Percentiles rank a stretch among this genome's conserved stretches.
Conservation (phyloP, 1,140 invertebrate species). For the Tribolium castaneum region DNA sequence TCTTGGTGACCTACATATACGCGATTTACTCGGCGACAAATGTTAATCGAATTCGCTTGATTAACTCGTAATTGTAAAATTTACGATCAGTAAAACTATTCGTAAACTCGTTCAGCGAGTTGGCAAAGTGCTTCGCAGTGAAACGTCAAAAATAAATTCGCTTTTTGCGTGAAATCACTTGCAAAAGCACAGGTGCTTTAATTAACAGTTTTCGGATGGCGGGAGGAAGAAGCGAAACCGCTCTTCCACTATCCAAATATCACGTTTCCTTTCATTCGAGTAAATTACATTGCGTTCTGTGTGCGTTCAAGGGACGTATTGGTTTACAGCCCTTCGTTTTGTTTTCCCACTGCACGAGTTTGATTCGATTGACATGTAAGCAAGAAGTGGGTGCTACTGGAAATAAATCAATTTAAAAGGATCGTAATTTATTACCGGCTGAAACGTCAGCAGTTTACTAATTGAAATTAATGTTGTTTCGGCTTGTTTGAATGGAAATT, state of each 20-base stretch:
- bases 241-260: background rate
- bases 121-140: background rate
- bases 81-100: background rate
- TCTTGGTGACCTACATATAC: background rate
- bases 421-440: background rate
- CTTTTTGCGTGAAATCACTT: background rate
- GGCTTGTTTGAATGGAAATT: background rate
- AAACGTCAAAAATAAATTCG: background rate
- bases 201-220: background rate
- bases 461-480: slow-evolving; percentile 19
- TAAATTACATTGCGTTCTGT: background rate
- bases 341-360: background rate
- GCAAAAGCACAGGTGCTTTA: background rate
- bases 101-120: background rate
- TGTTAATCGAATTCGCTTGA: background rate
- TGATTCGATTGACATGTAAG: slow-evolving; percentile 10
- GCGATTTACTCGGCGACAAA: background rate
- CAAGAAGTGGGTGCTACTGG: background rate
- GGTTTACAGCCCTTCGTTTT: slow-evolving; percentile 5
- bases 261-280: background rate
- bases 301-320: background rate
- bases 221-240: background rate
- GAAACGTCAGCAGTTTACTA: background rate
- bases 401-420: background rate
- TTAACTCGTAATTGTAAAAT: background rate